Evolutionary conservation across 2,888 invertebrate genomes (phyloP), one percentile per base, ranked within the genome.

Genomic region (Stegophylla sp.): DNA sequence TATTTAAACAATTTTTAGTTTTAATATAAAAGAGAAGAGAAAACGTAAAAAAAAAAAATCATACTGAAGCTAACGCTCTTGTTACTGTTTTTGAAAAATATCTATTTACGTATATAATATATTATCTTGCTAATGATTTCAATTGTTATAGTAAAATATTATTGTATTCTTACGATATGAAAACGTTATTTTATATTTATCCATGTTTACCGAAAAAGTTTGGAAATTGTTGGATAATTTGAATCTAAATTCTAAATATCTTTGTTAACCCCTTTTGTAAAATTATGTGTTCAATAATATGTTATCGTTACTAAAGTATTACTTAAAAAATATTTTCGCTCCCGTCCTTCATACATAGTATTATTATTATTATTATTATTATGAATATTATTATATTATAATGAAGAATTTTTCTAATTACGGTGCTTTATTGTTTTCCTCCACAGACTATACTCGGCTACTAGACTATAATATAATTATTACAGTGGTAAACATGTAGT

Each of bases 221-320:
- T 0, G 28, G 12, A 34, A 17, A 53, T 41, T 64, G 41, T 51
- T 23, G 4, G 26, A 51, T 75, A 53, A 74, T 63, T 34, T 51
- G 9, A 15, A 9, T 28, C 34, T 5, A 7, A 34, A 26, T 20
- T 28, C 13, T 12, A 41, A 17, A 3, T 17, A n/a, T 45, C 7
- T 75, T 66, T 76, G 51, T 41, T 64, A 41, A 66, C 12, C n/a
- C n/a, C 7, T 5, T 34, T 66, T 9, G 17, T 66, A 53, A 66
- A 66, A 76, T 76, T 23, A 76, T 66, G 64, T 76, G 64, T 76
- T 76, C 75, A 76, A 53, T 75, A 51, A 53, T 75, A 5, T n/a
- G n/a, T n/a, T n/a, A n/a, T 53, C 41, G 51, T 17, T 26, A 53
- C 41, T 64, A 51, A 76, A 76, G 41, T 76, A 76, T 75, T 51